Evolutionary conservation across 2,797 vertebrate species (phyloP).

Genomic region (Harpagifer antarcticus): DNA sequence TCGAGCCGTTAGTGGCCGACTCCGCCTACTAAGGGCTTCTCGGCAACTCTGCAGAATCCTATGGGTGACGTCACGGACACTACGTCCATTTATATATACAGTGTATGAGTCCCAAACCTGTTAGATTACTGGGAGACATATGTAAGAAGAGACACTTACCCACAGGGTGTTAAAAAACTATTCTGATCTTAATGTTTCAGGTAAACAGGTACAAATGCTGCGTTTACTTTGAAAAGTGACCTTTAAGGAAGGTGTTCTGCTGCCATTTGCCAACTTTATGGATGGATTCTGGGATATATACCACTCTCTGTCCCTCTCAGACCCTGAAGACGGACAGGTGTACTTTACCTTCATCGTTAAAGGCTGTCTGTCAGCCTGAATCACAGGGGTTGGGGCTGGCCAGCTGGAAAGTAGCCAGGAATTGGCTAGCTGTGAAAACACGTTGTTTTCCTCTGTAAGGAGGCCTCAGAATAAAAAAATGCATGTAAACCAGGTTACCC

Average conservation of each 20-base stretch:
- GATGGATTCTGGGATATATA: background rate
- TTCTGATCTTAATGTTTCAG: background rate
- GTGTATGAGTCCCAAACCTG: no score
- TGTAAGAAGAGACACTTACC: background rate
- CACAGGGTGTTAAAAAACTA: background rate
- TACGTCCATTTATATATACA: no score
- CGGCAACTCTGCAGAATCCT: no score
- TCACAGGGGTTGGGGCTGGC: background rate
- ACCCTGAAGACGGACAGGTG: background rate
- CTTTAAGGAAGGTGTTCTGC: background rate
- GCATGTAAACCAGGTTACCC: background rate
- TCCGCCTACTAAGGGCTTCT: no score
- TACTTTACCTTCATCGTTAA: background rate
- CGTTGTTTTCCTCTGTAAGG: background rate
- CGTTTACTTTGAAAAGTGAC: background rate
- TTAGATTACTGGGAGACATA: background rate
- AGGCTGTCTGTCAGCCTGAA: background rate
- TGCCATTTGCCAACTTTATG: background rate
- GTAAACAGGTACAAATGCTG: background rate
- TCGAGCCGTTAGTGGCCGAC: no score
- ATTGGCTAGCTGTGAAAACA: background rate
- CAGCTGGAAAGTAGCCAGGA: background rate
- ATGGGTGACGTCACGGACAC: no score
- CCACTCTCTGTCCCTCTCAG: background rate
- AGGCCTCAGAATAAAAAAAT: background rate